Evolutionary conservation across 1,140 invertebrate species (phyloP).

Genomic region (Harlomillsia oculata): DNA sequence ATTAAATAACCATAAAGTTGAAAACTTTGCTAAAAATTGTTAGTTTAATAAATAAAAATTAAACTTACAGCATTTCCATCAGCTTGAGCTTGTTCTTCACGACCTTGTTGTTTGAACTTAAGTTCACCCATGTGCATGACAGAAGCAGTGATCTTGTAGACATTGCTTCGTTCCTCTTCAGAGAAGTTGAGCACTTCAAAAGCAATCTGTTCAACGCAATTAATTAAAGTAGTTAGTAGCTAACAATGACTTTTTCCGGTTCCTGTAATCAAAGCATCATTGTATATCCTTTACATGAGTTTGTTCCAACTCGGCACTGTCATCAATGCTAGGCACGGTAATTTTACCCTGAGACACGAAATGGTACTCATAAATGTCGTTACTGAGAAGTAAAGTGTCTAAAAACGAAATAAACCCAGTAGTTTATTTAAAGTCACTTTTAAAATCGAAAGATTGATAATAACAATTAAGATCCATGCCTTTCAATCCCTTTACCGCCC

Average conservation of each 20-base stretch:
- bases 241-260: too few species aligned
- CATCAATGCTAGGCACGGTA: constrained; percentile 90
- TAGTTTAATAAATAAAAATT: too few species aligned
- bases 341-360: constrained; percentile 85
- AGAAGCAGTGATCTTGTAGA: constrained; percentile 8
- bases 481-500: constrained; percentile 37
- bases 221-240: too few species aligned
- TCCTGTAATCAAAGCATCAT: too few species aligned
- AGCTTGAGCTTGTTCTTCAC: constrained; percentile 50
- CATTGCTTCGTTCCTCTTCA: constrained; percentile 52
- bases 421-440: constrained; percentile 2
- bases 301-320: constrained; percentile 82
- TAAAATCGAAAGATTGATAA: constrained; percentile 1
- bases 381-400: constrained; percentile 38
- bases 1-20: too few species aligned
- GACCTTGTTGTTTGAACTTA: constrained; percentile 55
- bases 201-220: constrained; percentile 76
- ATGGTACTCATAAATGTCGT: constrained; percentile 56
- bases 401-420: too few species aligned
- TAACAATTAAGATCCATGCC: neutral
- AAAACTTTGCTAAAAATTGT: too few species aligned
- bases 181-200: constrained; percentile 97
- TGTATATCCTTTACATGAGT: constrained; percentile 63
- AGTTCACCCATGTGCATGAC: constrained; percentile 52
- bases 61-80: constrained; percentile 9